Percentiles rank a stretch among this genome's conserved stretches.
Evolutionary conservation across 1,140 invertebrate species (phyloP).

Genomic region (Cotesia glomerata): DNA sequence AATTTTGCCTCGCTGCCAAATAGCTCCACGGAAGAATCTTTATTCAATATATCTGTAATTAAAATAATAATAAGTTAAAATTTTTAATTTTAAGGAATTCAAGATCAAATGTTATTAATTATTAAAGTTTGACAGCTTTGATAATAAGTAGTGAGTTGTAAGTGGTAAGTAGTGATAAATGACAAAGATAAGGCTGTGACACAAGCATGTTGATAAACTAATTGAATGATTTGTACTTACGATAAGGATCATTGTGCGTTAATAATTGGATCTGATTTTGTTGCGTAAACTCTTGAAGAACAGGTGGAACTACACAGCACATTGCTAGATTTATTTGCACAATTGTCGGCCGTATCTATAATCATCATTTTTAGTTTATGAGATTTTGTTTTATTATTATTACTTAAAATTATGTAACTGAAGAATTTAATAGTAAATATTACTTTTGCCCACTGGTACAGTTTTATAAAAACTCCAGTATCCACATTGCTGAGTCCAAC

Average conservation of each 20-base stretch:
- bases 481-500: slow-evolving; percentile 91
- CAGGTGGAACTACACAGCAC: slow-evolving; percentile 94
- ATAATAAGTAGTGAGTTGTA: too few species aligned
- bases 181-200: not conserved
- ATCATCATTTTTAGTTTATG: not conserved
- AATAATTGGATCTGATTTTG: slow-evolving; percentile 90
- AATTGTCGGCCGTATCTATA: slow-evolving; percentile 83
- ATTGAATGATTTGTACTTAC: slow-evolving; percentile 63
- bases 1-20: slow-evolving; percentile 61
- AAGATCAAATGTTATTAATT: too few species aligned
- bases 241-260: slow-evolving; percentile 92
- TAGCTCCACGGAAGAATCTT: slow-evolving; percentile 60
- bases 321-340: slow-evolving; percentile 95
- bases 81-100: too few species aligned
- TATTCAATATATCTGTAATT: slow-evolving; percentile 69
- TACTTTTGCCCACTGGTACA: slow-evolving; percentile 80
- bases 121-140: not conserved
- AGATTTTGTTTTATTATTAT: not conserved
- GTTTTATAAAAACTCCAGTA: slow-evolving; percentile 74
- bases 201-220: not conserved
- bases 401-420: too few species aligned
- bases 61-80: slow-evolving; percentile 30
- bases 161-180: too few species aligned
- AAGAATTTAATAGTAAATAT: slow-evolving; percentile 19
- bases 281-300: slow-evolving; percentile 87